Evolutionary conservation across 2,113 vertebrate species (phyloP).

Genomic region (Marmota flaviventris): DNA sequence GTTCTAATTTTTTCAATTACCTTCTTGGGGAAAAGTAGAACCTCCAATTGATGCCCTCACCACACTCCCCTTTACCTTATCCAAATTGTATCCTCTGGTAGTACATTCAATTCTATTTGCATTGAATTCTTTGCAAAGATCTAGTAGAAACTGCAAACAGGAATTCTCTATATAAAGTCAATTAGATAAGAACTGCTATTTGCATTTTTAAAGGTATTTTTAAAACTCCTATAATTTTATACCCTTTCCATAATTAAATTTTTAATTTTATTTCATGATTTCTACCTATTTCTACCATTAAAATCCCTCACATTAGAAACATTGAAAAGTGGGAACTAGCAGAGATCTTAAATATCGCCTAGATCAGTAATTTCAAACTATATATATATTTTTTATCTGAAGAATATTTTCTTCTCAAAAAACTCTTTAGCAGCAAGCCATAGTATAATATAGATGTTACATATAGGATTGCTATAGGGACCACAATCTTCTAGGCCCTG

Average conservation of each 20-base stretch:
- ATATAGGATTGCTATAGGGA: neutral
- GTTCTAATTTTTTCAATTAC: conserved; percentile 3
- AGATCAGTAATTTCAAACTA: neutral
- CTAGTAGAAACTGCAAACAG: conserved; percentile 11
- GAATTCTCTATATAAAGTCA: neutral
- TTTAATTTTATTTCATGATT: conserved; percentile 23
- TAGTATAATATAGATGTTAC: neutral
- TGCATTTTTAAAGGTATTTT: neutral
- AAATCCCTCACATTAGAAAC: neutral
- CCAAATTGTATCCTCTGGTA: no score
- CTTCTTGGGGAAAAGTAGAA: no score
- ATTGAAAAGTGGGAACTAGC: neutral
- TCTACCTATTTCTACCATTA: neutral
- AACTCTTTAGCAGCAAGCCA: neutral
- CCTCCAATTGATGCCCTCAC: no score
- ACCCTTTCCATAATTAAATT: neutral
- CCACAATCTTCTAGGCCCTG: neutral
- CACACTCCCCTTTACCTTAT: no score
- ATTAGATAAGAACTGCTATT: neutral
- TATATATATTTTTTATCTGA: neutral
- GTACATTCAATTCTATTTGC: no score
- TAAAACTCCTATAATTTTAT: neutral
- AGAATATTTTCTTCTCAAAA: neutral
- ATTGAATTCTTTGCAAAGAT: neutral
- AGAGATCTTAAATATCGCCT: neutral